Percentiles rank a stretch among this genome's conserved stretches.
Conservation (phyloP, 2,888 invertebrate species). For the Cataglyphis rosenhaueri region DNA sequence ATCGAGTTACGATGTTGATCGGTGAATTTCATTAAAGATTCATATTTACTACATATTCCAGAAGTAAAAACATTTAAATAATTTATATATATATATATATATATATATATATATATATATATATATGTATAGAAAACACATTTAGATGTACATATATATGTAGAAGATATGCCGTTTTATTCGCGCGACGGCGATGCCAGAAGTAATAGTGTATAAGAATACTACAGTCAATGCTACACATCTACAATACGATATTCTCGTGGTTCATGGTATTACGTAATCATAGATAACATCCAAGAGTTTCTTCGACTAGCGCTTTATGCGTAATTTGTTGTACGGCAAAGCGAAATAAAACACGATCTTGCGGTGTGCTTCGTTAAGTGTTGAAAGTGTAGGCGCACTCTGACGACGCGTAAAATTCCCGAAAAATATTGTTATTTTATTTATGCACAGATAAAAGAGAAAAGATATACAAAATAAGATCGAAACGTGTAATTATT, state of each 20-base stretch:
- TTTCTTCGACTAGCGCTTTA: constrained; percentile 21
- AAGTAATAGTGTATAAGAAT: constrained; percentile 35
- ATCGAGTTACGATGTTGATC: neutral
- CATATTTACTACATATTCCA: neutral
- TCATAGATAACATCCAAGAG: constrained; percentile 56
- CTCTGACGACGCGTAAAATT: neutral
- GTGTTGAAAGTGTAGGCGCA: neutral
- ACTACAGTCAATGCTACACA: constrained; percentile 38
- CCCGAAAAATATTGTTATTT: neutral
- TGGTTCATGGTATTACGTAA: constrained; percentile 59
- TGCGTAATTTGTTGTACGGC: constrained; percentile 11
- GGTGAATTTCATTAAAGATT: constrained; percentile 9
- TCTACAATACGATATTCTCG: constrained; percentile 45
- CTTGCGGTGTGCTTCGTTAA: constrained; percentile 1
- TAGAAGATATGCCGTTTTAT: neutral
- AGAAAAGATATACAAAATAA: neutral
- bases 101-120: neutral
- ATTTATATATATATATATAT: neutral
- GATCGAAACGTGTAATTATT: neutral
- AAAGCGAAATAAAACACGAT: constrained; percentile 35
- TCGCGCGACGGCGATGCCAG: neutral
- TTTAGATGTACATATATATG: neutral
- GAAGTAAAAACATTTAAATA: constrained; percentile 1
- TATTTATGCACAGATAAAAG: neutral
- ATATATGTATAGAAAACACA: neutral